phyloP scores from a whole-genome alignment of 2,113 vertebrate genomes.

The Nerophis ophidion region DNA sequence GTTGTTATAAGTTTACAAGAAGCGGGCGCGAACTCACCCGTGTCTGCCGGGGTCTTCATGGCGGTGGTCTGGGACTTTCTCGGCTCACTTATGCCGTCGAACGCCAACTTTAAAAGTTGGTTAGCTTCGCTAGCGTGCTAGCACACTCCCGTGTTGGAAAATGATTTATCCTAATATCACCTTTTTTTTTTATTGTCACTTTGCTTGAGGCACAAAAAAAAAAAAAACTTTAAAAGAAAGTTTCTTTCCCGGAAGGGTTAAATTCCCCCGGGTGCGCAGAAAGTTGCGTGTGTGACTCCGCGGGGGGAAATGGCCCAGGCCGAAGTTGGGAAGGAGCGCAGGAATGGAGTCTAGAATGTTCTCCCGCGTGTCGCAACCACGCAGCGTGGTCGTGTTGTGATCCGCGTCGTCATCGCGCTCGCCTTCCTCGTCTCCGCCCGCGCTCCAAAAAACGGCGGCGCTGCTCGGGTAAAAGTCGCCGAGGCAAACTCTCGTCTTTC shows the following conservation, averaged over 20 bases:
- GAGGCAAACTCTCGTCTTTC: slow-evolving; percentile 31
- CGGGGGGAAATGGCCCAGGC: slow-evolving; percentile 44
- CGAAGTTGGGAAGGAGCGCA: slow-evolving; percentile 53
- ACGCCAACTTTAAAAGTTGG: slow-evolving; percentile 29
- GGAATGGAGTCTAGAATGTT: slow-evolving; percentile 38
- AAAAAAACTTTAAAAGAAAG: background rate
- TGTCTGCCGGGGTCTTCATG: slow-evolving; percentile 72
- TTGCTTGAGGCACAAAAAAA: no score
- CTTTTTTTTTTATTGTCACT: no score
- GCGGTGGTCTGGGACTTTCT: slow-evolving; percentile 21
- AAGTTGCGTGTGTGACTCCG: slow-evolving; percentile 46
- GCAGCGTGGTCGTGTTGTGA: slow-evolving; percentile 58
- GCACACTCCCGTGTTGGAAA: slow-evolving; percentile 47
- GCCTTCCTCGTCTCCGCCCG: slow-evolving; percentile 20
- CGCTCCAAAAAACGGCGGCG: slow-evolving; percentile 29
- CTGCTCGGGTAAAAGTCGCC: slow-evolving; percentile 27
- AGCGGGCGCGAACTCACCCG: slow-evolving; percentile 54
- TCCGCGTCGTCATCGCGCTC: slow-evolving; percentile 38
- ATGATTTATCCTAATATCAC: no score
- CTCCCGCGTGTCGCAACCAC: slow-evolving; percentile 33
- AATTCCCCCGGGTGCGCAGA: slow-evolving; percentile 3
- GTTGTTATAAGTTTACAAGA: background rate
- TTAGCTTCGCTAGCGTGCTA: slow-evolving; percentile 44
- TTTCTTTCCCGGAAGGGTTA: background rate
- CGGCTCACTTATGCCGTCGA: slow-evolving; percentile 36